Percentiles rank a stretch among this genome's conserved stretches.
These are phyloP conservation scores for Meghimatium bilineatum DNA, from an alignment of 2,888 invertebrate species.

Conservation along the genomic window DNA sequence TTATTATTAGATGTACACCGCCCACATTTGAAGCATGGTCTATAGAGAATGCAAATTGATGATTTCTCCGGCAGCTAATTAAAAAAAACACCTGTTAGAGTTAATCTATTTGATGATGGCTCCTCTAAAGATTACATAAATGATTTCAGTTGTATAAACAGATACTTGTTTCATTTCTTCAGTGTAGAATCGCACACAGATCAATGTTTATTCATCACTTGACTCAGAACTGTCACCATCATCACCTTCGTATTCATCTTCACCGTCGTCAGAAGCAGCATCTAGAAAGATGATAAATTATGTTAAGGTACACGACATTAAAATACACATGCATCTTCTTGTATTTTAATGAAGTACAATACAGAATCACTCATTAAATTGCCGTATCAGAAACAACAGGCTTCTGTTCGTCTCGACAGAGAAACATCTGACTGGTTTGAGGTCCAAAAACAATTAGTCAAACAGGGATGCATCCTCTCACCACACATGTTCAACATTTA, in stretches of 20 bases:
- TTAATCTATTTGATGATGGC: background rate
- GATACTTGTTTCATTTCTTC: background rate
- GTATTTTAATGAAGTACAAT: background rate
- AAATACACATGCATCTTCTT: background rate
- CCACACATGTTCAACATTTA: too few species aligned
- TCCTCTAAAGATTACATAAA: background rate
- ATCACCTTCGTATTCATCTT: conserved; percentile 37
- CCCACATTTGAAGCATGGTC: background rate
- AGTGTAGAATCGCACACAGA: background rate
- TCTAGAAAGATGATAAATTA: background rate
- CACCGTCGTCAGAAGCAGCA: conserved; percentile 35
- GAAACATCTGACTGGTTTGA: too few species aligned
- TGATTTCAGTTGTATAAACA: background rate
- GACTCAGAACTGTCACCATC: conserved; percentile 5
- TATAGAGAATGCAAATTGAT: background rate
- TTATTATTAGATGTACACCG: too few species aligned
- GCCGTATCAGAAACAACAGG: too few species aligned
- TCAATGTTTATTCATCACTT: conserved; percentile 6
- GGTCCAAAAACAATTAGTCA: too few species aligned
- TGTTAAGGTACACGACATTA: background rate
- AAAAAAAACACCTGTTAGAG: background rate
- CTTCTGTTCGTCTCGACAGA: too few species aligned
- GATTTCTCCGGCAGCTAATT: background rate
- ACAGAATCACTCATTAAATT: too few species aligned
- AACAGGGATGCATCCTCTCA: too few species aligned